These are phyloP conservation scores for Iselma pallidipennis DNA, from an alignment of 2,888 invertebrate genomes.

Conservation along the genomic window DNA sequence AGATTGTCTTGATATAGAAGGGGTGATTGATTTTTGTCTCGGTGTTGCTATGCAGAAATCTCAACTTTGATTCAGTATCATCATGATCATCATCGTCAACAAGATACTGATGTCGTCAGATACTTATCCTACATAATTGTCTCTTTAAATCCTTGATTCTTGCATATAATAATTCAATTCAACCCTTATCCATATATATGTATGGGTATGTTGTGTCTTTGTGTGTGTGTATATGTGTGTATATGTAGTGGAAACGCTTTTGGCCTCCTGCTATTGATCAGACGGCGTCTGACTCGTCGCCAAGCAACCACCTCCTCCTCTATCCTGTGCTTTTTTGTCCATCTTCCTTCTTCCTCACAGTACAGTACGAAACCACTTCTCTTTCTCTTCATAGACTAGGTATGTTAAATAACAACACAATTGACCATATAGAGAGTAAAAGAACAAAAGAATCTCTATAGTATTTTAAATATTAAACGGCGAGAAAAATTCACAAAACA, in stretches of 20 bases:
- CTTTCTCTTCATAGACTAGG: not conserved
- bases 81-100: not conserved
- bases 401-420: not conserved
- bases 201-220: not conserved
- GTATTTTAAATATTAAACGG: not conserved
- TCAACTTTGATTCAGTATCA: not conserved
- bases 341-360: slow-evolving; percentile 3
- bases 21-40: not conserved
- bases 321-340: slow-evolving; percentile 24
- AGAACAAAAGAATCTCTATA: not conserved
- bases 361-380: not conserved
- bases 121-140: no score
- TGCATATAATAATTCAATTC: slow-evolving; percentile 16
- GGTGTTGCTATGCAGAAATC: not conserved
- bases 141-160: not conserved
- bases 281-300: slow-evolving; percentile 51
- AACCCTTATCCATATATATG: not conserved
- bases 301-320: slow-evolving; percentile 42
- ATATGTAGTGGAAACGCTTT: slow-evolving; percentile 27
- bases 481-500: no score
- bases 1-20: not conserved
- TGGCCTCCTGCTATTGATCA: slow-evolving; percentile 48
- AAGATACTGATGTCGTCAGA: no score
- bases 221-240: slow-evolving; percentile 12
- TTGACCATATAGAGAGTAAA: not conserved